Base-by-base conservation (phyloP, 2,888 invertebrate genomes). In the Zeuzera pyrina region DNA sequence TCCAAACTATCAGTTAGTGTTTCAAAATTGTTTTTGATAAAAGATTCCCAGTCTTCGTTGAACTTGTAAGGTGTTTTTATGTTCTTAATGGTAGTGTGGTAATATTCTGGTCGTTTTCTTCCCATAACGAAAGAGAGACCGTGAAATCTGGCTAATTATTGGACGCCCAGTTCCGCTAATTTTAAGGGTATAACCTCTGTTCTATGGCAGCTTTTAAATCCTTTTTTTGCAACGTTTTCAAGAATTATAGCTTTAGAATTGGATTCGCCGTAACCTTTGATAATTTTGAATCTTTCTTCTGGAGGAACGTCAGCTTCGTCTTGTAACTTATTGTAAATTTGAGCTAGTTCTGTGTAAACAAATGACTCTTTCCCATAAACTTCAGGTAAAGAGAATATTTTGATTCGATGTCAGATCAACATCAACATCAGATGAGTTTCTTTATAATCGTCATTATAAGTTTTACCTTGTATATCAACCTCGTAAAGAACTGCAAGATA, bases 351-450 rank as follows among this genome's bases (percentile, higher is more conserved):
- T 11, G 35, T 41, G 30, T 67, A 67, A 14, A 49, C 33, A 28
- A 57, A 60, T 1, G 49, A 11, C 46, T 71, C 65, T 26, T 36
- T 52, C 25, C 29, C 35, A 31, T 57, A 71, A n/a, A 52, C 36
- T 3, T 48, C 36, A n/a, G n/a, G n/a, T n/a, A n/a, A n/a, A n/a
- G n/a, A n/a, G n/a, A n/a, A n/a, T n/a, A n/a, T n/a, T n/a, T n/a
- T n/a, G n/a, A n/a, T n/a, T n/a, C n/a, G n/a, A n/a, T n/a, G n/a
- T n/a, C n/a, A n/a, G n/a, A n/a, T n/a, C n/a, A n/a, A 44, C 40
- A 72, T 72, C 1, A 66, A 36, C 28, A 71, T 71, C n/a, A 72
- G 35, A 12, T 62, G 46, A 0, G 53, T 49, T 42, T 60, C 59
- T 39, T 63, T 60, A 1, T n/a, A n/a, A n/a, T 42, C 30, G 0